Evolutionary conservation across 2,113 vertebrate genomes (phyloP).

Genomic region (Thunnus maccoyii): DNA sequence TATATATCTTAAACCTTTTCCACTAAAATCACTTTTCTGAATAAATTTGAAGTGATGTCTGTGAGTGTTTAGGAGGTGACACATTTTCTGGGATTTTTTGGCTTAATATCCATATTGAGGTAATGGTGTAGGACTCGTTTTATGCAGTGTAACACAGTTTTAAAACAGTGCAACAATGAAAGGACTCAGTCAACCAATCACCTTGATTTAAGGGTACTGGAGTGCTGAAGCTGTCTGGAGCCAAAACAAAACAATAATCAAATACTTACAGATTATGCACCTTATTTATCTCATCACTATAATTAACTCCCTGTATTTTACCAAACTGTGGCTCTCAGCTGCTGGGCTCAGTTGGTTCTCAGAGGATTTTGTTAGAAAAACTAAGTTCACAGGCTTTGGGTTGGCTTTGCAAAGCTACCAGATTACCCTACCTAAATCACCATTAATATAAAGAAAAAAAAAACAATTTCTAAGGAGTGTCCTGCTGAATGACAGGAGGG

Average conservation of each 20-base stretch:
- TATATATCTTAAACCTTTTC: too few relatives aligned
- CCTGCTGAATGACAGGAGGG: slow-evolving; percentile 2
- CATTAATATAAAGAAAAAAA: slow-evolving; percentile 2
- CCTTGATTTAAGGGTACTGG: slow-evolving; percentile 8
- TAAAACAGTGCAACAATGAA: neutral
- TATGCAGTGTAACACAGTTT: neutral
- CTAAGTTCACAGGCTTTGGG: neutral
- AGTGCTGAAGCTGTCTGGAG: neutral
- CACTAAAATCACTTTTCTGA: neutral
- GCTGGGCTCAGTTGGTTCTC: neutral
- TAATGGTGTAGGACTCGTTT: neutral
- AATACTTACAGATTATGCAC: neutral
- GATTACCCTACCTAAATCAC: slow-evolving; percentile 8
- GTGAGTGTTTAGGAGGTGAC: neutral
- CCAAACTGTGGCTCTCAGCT: neutral
- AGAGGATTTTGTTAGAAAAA: slow-evolving; percentile 3
- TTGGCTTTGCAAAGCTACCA: slow-evolving; percentile 27
- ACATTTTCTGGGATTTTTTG: slow-evolving; percentile 8
- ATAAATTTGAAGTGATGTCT: neutral
- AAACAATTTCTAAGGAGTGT: slow-evolving; percentile 6
- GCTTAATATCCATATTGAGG: slow-evolving; percentile 9
- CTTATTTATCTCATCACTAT: too few relatives aligned
- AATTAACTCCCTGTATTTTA: neutral
- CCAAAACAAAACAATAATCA: neutral
- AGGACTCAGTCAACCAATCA: neutral